Conservation (phyloP, 2,888 invertebrate species). For the Blera fallax region DNA sequence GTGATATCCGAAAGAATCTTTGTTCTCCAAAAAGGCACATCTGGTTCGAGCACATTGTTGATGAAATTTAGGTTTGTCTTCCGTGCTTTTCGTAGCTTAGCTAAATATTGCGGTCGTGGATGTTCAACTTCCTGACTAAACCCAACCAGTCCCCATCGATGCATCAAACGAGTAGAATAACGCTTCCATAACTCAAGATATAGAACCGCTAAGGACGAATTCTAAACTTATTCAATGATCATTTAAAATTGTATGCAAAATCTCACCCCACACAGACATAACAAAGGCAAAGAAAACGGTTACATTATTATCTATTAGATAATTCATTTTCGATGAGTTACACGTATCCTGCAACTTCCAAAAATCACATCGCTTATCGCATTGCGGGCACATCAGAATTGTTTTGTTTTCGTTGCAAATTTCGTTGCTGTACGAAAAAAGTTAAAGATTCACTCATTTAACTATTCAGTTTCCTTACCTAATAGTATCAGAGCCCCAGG, state of each 20-base stretch:
- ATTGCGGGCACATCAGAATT: slow-evolving; percentile 91
- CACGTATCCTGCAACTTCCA: slow-evolving; percentile 89
- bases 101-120: slow-evolving; percentile 89
- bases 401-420: slow-evolving; percentile 83
- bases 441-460: neutral
- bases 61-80: slow-evolving; percentile 83
- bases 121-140: slow-evolving; percentile 89
- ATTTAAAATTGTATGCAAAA: neutral
- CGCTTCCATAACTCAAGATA: slow-evolving; percentile 93
- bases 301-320: slow-evolving; percentile 91
- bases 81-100: slow-evolving; percentile 84
- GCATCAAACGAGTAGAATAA: slow-evolving; percentile 89
- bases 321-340: slow-evolving; percentile 87
- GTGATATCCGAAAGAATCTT: slow-evolving; percentile 87
- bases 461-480: slow-evolving; percentile 75
- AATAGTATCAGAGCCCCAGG: slow-evolving; percentile 82
- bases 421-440: slow-evolving; percentile 81
- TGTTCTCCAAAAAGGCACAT: slow-evolving; percentile 89
- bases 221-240: neutral
- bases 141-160: slow-evolving; percentile 91
- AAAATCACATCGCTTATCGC: slow-evolving; percentile 89
- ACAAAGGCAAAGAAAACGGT: slow-evolving; percentile 90
- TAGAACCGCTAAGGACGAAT: slow-evolving; percentile 83
- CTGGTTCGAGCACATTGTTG: slow-evolving; percentile 86
- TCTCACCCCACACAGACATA: slow-evolving; percentile 90